Evolutionary conservation across 2,797 vertebrate species (phyloP).

Genomic region (Pseudotriccus pelzelni): DNA sequence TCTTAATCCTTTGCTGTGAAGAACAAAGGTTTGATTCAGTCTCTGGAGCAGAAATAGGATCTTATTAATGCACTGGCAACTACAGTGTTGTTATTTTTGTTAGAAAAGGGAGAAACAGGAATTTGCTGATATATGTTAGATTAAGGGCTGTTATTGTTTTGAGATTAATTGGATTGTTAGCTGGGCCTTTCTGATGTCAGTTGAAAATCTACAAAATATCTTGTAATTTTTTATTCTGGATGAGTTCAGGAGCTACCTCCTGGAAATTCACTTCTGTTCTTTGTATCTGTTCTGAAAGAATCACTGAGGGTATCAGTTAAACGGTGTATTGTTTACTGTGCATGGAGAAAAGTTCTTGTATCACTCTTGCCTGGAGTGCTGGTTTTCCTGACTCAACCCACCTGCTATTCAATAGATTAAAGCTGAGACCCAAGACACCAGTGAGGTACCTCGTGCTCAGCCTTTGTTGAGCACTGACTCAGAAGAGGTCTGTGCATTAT

Average conservation of each 20-base stretch:
- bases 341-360: not conserved
- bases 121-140: slow-evolving; percentile 79
- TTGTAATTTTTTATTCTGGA: slow-evolving; percentile 49
- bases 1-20: slow-evolving; percentile 71
- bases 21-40: slow-evolving; percentile 78
- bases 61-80: slow-evolving; percentile 80
- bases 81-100: slow-evolving; percentile 78
- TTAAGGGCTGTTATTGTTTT: slow-evolving; percentile 75
- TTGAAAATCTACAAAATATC: slow-evolving; percentile 25
- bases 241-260: slow-evolving; percentile 21
- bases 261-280: not conserved
- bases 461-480: not conserved
- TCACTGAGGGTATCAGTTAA: not conserved
- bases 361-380: not conserved
- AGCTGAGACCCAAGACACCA: not conserved
- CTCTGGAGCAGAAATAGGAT: slow-evolving; percentile 73
- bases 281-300: not conserved
- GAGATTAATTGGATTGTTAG: slow-evolving; percentile 71
- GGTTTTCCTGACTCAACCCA: not conserved
- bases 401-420: not conserved
- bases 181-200: slow-evolving; percentile 44
- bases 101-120: slow-evolving; percentile 79
- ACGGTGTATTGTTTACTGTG: not conserved
- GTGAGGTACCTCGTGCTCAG: not conserved
- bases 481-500: not conserved